Evolutionary conservation across 2,797 vertebrate genomes (phyloP), one percentile per base, ranked within the genome.

Genomic region (Coregonus suidteri): DNA sequence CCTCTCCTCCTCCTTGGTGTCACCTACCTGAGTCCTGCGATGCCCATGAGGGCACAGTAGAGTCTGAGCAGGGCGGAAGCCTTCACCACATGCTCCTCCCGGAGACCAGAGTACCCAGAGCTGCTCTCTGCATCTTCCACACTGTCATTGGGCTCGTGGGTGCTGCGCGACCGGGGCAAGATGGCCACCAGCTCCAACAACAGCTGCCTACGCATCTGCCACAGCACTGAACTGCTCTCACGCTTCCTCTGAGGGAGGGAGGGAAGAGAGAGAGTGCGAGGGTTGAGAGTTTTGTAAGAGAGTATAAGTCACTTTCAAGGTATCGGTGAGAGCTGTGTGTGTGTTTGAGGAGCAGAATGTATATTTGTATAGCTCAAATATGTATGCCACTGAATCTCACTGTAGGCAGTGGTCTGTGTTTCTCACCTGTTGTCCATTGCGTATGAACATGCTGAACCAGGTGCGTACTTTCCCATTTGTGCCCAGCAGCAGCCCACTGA

Each of bases 401-500:
- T 56, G n/a, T 70, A 67, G 15, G 20, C 9, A 7, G 5, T 18
- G 25, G 7, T 0, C 92, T 53, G 9, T 13, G 13, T 53, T 13
- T 14, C 18, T 89, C 73, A 99, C 98, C 96, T 99, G 98, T 18
- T 99, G 98, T 65, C 98, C 98, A 6, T 99, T 99, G 80, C 97
- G 96, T 81, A 99, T 98, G 83, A 99, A 99, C 91, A 98, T 97
- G 83, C 98, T 97, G 92, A 99, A 99, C 98, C 98, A 99, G 11
- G 97, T 99, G 11, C 98, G 96, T 77, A 99, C 98, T 94, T 98
- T 99, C 6, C 97, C 95, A 0, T 99, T 99, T 68, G 97, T 99
- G 37, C 98, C 97, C 41, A 99, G 95, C 1, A 99, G 92, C 31
- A 99, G 93, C 34, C 98, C 98, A 1, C 98, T 99, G 78, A 99